Evolutionary conservation across 1,140 invertebrate genomes (phyloP).

Genomic region (Sycophila sp.): DNA sequence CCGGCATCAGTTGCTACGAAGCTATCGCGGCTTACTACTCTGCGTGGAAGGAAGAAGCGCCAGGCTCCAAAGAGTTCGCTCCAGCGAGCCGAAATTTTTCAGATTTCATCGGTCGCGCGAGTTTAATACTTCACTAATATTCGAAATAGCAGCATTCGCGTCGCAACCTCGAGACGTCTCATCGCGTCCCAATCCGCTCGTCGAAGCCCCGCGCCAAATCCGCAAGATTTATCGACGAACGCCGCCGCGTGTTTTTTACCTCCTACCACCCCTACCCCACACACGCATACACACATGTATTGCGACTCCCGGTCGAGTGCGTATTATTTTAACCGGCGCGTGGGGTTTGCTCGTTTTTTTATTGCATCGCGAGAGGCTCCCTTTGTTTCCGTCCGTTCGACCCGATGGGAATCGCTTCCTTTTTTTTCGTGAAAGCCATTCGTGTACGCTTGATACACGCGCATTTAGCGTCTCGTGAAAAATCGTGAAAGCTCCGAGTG

Average conservation of each 20-base stretch:
- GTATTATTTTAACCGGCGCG: not conserved
- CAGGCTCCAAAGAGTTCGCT: too few relatives aligned
- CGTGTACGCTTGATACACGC: not conserved
- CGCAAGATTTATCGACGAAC: conserved; percentile 17
- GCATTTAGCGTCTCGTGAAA: conserved; percentile 3
- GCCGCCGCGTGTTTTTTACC: not conserved
- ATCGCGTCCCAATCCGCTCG: conserved; percentile 37
- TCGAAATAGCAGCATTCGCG: conserved; percentile 41
- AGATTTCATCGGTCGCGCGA: conserved; percentile 32
- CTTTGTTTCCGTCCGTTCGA: not conserved
- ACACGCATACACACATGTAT: too few relatives aligned
- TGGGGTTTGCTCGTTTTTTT: not conserved
- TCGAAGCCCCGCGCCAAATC: conserved; percentile 2
- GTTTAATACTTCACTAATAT: conserved; percentile 45
- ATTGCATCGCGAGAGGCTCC: too few relatives aligned
- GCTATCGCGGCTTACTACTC: too few relatives aligned
- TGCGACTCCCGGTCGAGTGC: too few relatives aligned
- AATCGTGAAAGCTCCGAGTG: not conserved
- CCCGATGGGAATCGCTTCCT: not conserved
- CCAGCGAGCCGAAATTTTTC: not conserved
- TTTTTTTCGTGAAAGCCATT: not conserved
- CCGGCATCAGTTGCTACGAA: too few relatives aligned
- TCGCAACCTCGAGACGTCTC: not conserved
- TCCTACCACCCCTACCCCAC: too few relatives aligned
- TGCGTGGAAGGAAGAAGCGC: too few relatives aligned